Base-by-base conservation (phyloP, 1,140 invertebrate genomes). In the Trichonephila inaurata region DNA sequence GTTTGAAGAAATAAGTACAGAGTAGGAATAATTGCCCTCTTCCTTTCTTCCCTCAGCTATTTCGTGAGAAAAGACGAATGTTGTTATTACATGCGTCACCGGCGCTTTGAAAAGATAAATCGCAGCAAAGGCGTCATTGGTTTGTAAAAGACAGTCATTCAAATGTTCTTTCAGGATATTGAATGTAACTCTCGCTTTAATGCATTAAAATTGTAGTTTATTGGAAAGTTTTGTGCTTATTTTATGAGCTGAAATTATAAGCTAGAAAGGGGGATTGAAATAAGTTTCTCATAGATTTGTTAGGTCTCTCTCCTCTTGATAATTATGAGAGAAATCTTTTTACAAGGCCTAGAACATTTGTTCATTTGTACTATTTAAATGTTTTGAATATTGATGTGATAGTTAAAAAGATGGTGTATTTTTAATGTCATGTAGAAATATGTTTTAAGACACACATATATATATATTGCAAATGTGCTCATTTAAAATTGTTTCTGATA, bases 1-100 rank as follows among this genome's bases (percentile, higher is more conserved):
- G 58, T 60, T 64, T 88, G 60, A 62, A 88, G 86, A 64, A 88
- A 88, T 88, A 88, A 88, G 33, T 88, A 88, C 62, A 33, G 86
- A 88, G 86, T 62, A 64, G 86, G 51, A 88, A 88, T 88, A 88
- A 88, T 88, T 88, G 62, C 33, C 86, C 62, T 33, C 62, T 88
- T 88, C 33, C 72, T 77, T 40, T 18, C 72, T 77, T 28, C 72
- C 4, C 72, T 19, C 6, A 40, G 72, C 72, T 33, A 77, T 77
- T 19, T 77, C 72, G 72, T 77, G 72, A 77, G 72, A 77, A 77
- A 77, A 77, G 72, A 77, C 72, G 72, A 77, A 77, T 77, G 72
- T 77, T 77, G 28, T 77, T 77, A 77, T 77, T 77, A 33, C 72
- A 77, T 19, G 72, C 72, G 33, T 77, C 72, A 77, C 72, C 72